Percentiles rank a stretch among this genome's conserved stretches.
phyloP scores from a whole-genome alignment of 2,113 vertebrate species.

The Gasterosteus aculeatus region DNA sequence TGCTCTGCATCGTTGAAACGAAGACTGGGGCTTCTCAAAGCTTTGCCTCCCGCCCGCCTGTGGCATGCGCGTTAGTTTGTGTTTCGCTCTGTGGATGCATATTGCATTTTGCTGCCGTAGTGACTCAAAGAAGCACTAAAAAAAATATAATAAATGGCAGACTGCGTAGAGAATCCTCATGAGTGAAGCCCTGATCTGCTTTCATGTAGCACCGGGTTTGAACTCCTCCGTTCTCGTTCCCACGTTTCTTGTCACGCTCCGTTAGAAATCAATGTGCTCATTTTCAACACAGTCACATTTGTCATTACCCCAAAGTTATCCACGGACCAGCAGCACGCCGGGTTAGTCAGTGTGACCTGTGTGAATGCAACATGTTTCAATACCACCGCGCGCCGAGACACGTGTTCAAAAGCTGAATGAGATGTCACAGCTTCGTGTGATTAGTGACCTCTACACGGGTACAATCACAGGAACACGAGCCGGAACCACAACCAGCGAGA shows the following conservation, averaged over 20 bases:
- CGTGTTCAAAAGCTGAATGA: constrained; percentile 40
- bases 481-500: constrained; percentile 38
- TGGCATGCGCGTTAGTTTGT: constrained; percentile 24
- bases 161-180: constrained; percentile 8
- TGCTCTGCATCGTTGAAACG: constrained; percentile 55
- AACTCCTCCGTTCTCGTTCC: constrained; percentile 40
- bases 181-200: constrained; percentile 4
- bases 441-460: constrained; percentile 22
- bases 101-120: constrained; percentile 13
- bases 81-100: constrained; percentile 17
- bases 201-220: neutral
- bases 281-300: constrained; percentile 60
- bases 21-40: constrained; percentile 1
- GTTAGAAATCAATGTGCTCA: constrained; percentile 46
- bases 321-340: constrained; percentile 39
- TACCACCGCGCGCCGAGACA: constrained; percentile 26
- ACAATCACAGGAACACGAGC: constrained; percentile 35
- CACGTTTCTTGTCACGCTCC: constrained; percentile 45
- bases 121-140: constrained; percentile 9
- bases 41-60: constrained; percentile 17
- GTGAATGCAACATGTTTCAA: constrained; percentile 60
- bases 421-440: constrained; percentile 22
- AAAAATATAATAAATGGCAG: constrained; percentile 7
- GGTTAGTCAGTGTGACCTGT: constrained; percentile 42
- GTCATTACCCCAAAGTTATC: constrained; percentile 53